Evolutionary conservation across 2,888 invertebrate genomes (phyloP).

Genomic region (Orthonychiurus folsomi): DNA sequence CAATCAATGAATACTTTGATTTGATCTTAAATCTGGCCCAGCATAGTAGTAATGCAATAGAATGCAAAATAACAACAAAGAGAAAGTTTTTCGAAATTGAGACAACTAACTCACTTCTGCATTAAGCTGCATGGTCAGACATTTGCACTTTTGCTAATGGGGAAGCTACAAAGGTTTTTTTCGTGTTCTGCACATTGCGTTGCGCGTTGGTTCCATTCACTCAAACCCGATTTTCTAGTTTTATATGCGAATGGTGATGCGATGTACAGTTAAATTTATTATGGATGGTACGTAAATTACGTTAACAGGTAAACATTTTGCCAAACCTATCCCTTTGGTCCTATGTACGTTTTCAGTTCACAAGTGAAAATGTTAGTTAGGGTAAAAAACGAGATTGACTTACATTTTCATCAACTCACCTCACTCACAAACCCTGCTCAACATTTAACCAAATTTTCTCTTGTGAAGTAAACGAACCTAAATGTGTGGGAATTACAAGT

Average conservation of each 20-base stretch:
- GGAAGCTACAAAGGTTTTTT: neutral
- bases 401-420: no score
- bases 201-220: neutral
- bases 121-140: neutral
- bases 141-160: neutral
- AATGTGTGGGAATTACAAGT: no score
- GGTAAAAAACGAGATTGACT: neutral
- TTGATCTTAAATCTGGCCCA: no score
- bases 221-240: neutral
- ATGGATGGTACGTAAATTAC: neutral
- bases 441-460: no score
- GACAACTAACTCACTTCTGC: neutral
- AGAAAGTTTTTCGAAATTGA: neutral
- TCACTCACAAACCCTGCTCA: no score
- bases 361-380: neutral
- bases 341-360: no score
- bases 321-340: no score
- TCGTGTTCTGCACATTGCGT: no score
- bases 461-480: no score
- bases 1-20: no score
- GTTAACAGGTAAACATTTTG: neutral
- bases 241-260: neutral
- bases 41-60: no score
- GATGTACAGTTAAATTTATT: neutral
- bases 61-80: no score